phyloP scores from a whole-genome alignment of 2,888 invertebrate genomes.

The Drosophila dives region DNA sequence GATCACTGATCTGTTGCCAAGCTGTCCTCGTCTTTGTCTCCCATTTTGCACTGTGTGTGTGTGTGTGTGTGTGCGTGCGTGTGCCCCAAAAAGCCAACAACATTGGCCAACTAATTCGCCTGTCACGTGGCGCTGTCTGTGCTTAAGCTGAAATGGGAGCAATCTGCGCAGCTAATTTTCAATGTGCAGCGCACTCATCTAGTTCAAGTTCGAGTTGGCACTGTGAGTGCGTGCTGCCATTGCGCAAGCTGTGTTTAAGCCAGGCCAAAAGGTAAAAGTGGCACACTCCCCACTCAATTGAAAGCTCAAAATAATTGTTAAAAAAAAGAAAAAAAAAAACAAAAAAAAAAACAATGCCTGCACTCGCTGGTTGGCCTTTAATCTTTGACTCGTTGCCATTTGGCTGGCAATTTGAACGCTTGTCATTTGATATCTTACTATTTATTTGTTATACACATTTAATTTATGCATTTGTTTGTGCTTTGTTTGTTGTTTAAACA shows the following conservation, averaged over 20 bases:
- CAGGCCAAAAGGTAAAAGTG: constrained; percentile 63
- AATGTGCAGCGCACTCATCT: constrained; percentile 63
- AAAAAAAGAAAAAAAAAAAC: neutral
- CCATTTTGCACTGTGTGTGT: constrained; percentile 10
- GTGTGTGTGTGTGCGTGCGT: constrained; percentile 26
- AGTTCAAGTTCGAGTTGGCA: constrained; percentile 74
- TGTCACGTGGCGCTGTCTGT: constrained; percentile 70
- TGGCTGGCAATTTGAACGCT: constrained; percentile 63
- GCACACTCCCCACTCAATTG: constrained; percentile 17
- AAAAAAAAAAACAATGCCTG: neutral
- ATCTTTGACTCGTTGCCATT: constrained; percentile 49
- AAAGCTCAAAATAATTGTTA: constrained; percentile 16
- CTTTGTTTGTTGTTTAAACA: constrained; percentile 55
- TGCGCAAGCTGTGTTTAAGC: constrained; percentile 7
- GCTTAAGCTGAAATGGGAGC: constrained; percentile 65
- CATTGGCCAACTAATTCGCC: constrained; percentile 68
- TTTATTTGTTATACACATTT: constrained; percentile 40
- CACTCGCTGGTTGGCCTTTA: constrained; percentile 57
- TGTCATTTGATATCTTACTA: constrained; percentile 71
- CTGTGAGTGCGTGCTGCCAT: constrained; percentile 24
- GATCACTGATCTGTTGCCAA: constrained; percentile 41
- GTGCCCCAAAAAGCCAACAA: constrained; percentile 62
- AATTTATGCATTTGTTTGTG: constrained; percentile 64
- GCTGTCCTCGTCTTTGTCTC: constrained; percentile 40
- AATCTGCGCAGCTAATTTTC: constrained; percentile 67